These are phyloP conservation scores for Carpatolechia fugitivella DNA, from an alignment of 2,888 invertebrate genomes.

Conservation along the genomic window DNA sequence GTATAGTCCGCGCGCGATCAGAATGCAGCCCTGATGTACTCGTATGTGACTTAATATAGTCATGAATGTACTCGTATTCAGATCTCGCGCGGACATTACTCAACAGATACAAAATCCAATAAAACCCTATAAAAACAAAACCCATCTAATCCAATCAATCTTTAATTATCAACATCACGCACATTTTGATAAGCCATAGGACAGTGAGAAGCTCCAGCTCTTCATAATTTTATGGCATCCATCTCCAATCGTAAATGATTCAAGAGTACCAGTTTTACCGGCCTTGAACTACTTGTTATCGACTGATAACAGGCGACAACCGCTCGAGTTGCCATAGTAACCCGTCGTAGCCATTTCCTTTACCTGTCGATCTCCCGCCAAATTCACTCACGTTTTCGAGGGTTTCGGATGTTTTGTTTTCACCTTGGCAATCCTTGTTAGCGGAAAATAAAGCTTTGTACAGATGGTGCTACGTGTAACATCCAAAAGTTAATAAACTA, in stretches of 20 bases:
- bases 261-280: neutral
- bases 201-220: no score
- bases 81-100: no score
- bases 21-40: no score
- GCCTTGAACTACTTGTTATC: conserved; percentile 6
- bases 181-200: no score
- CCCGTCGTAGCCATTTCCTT: neutral
- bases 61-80: no score
- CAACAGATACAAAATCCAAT: no score
- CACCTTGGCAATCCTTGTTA: neutral
- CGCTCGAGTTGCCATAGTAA: conserved; percentile 10
- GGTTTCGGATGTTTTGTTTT: neutral
- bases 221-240: neutral
- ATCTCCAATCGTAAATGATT: neutral
- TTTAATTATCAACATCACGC: no score
- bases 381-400: neutral
- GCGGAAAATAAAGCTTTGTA: neutral
- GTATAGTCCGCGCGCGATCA: no score
- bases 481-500: no score
- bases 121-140: no score
- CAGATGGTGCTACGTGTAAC: neutral
- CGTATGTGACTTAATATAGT: no score
- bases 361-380: neutral
- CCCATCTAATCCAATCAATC: no score
- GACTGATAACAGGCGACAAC: neutral